Conservation (phyloP, 2,888 invertebrate species). For the Leptopilina drosophilae region DNA sequence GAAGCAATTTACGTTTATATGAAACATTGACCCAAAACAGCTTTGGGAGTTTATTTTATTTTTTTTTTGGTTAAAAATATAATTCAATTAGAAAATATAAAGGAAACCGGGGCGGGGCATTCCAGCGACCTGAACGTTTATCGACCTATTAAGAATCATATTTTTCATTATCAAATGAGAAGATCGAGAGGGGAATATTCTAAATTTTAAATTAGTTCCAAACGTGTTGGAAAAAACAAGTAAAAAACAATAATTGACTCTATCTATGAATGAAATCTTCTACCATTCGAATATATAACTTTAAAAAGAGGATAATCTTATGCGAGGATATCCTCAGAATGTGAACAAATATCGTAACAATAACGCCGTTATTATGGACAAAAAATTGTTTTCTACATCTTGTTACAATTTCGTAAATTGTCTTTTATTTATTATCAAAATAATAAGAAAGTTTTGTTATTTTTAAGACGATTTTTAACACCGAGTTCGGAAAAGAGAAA, state of each 20-base stretch:
- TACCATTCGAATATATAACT: background rate
- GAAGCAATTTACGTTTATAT: background rate
- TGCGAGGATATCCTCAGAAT: no score
- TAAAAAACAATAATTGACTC: background rate
- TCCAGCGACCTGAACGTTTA: background rate
- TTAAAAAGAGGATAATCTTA: background rate
- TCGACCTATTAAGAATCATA: slow-evolving; percentile 12
- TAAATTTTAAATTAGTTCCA: slow-evolving; percentile 17
- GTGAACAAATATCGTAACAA: background rate
- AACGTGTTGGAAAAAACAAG: background rate
- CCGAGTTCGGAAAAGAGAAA: no score
- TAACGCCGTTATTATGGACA: no score
- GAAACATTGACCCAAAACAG: background rate
- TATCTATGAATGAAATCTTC: background rate
- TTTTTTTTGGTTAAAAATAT: background rate
- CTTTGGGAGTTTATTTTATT: background rate
- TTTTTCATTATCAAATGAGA: slow-evolving; percentile 5
- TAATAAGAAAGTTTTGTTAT: no score
- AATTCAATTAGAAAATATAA: slow-evolving; percentile 20
- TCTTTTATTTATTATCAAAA: no score
- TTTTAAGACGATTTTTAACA: no score
- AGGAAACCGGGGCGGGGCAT: slow-evolving; percentile 11
- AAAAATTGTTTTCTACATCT: no score
- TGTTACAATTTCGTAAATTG: no score
- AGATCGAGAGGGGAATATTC: slow-evolving; percentile 9